phyloP scores from a whole-genome alignment of 2,113 vertebrate species.

The Nyctereutes procyonoides region DNA sequence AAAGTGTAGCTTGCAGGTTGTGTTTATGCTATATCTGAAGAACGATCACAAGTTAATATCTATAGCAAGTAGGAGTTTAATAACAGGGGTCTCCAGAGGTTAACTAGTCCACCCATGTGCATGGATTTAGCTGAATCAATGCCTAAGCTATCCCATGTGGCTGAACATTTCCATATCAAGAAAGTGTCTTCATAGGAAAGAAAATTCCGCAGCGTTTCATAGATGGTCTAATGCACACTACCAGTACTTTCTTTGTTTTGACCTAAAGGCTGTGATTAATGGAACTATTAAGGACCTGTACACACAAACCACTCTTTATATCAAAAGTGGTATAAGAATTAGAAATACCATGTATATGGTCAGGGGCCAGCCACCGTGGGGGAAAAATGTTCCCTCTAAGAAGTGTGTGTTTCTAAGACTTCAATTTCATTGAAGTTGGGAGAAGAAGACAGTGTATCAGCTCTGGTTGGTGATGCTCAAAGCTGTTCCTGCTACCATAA shows the following conservation, averaged over 20 bases:
- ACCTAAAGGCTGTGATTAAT: not conserved
- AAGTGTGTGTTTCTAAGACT: not conserved
- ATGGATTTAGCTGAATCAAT: not conserved
- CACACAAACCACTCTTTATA: not conserved
- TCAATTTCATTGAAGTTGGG: not conserved
- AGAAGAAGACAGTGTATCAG: not conserved
- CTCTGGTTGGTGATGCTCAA: not conserved
- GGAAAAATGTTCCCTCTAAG: not conserved
- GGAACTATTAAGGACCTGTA: not conserved
- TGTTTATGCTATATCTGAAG: not conserved
- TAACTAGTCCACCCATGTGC: not conserved
- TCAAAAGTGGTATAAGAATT: not conserved
- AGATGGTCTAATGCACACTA: not conserved
- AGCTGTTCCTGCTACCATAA: not conserved
- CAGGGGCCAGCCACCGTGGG: not conserved
- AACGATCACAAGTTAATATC: constrained; percentile 20
- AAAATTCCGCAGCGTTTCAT: not conserved
- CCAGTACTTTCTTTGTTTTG: not conserved
- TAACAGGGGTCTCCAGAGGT: constrained; percentile 16
- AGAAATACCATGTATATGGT: not conserved
- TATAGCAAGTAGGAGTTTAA: not conserved
- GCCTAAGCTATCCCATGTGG: not conserved
- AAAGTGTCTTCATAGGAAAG: not conserved
- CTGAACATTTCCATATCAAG: not conserved
- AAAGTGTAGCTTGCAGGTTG: not conserved